Base-by-base conservation (phyloP, 2,797 vertebrate genomes). In the Xerus rutilus region DNA sequence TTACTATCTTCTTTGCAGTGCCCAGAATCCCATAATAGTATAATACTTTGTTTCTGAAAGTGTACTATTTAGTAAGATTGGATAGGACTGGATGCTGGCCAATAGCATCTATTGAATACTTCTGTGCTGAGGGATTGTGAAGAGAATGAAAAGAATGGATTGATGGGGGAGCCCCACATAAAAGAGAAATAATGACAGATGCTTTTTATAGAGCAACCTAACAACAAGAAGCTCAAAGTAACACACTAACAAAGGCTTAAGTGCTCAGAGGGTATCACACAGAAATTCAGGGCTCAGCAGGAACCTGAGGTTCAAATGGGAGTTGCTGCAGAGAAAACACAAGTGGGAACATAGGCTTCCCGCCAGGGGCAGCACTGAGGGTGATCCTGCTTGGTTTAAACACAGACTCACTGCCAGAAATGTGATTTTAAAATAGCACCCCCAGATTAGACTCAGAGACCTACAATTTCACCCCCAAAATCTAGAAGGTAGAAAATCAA, bases 391-490 rank as follows among this genome's bases (percentile, higher is more conserved):
- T 0, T 49, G 76, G 47, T 52, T 83, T 49, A 76, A 87, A 88
- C 67, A 39, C 35, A 79, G 79, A 35, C 1, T 54, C 23, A 18
- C 6, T 32, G 76, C 12, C 59, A 32, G 62, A 92, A 93, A 72
- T 43, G 12, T 5, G 15, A 52, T 54, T 85, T 96, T 67, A 72
- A 83, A 88, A 86, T 65, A 72, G 45, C 4, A 86, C 18, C 64
- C 18, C 25, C 49, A 43, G 86, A 83, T 65, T 73, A 74, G 77
- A 14, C 45, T 83, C 57, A 30, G 74, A 96, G 73, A 88, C 72
- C 70, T 94, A 18, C 94, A 81, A 94, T 95, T 93, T 94, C 76
- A 91, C 45, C 64, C 49, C 20, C 35, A 73, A 90, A 93, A 88
- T 78, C 89, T 20, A 70, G 59, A 87, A 92, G 45, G 30, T 18